Percentiles rank a stretch among this genome's conserved stretches.
Conservation (phyloP, 2,113 vertebrate genomes). For the Centropus unirufus region DNA sequence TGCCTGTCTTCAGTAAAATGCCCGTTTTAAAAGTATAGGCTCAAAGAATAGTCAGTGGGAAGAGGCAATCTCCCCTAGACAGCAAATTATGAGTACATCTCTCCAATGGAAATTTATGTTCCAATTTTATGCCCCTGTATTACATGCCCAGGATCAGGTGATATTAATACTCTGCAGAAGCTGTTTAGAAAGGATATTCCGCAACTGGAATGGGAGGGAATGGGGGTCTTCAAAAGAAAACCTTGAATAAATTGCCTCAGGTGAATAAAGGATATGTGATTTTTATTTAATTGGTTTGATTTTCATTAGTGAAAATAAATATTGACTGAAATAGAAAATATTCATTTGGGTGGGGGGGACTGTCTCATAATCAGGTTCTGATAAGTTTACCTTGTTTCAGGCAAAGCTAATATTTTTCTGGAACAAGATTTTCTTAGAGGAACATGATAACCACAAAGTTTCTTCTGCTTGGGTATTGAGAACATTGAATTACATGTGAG, state of each 20-base stretch:
- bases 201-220: not conserved
- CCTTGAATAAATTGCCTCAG: not conserved
- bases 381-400: not conserved
- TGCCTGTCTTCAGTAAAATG: not conserved
- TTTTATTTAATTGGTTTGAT: not conserved
- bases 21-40: not conserved
- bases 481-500: not conserved
- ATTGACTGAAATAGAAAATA: not conserved
- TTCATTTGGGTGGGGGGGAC: not conserved
- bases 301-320: not conserved
- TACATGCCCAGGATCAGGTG: not conserved
- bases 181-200: not conserved
- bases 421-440: not conserved
- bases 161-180: not conserved
- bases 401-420: not conserved
- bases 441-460: not conserved
- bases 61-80: not conserved
- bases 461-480: not conserved
- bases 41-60: not conserved
- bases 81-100: not conserved
- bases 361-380: not conserved
- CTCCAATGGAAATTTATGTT: not conserved
- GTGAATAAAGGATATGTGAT: not conserved
- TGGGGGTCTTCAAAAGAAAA: not conserved
- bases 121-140: not conserved